Evolutionary conservation across 1,140 invertebrate genomes (phyloP), one percentile per base, ranked within the genome.

Genomic region (Sycobia sp.): DNA sequence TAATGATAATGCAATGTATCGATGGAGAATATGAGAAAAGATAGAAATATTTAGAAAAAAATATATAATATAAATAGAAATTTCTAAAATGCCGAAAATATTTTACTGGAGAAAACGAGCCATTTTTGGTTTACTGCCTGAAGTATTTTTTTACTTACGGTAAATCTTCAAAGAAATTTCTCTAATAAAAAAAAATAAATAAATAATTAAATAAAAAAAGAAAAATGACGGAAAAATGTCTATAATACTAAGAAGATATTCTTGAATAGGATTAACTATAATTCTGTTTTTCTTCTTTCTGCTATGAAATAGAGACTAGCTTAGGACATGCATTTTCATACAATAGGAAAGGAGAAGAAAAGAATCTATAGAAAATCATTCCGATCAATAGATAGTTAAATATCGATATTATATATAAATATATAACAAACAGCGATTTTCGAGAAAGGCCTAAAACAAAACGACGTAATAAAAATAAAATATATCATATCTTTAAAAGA

Each of bases 361-460:
- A 43, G 43, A 39, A 39, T 9, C 20, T 36, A 58, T 18, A 49
- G 38, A 39, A 41, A 27, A 16, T 41, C 16, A n/a, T 54, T 27
- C 23, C 20, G 20, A 23, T 54, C 23, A 11, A 39, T 54, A 50
- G 47, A 16, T 50, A 20, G 29, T 0, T 32, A 22, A 22, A 20
- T 36, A 27, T 50, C 9, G 34, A 36, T 50, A n/a, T n/a, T n/a
- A n/a, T n/a, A n/a, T n/a, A n/a, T n/a, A n/a, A n/a, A n/a, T n/a
- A n/a, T 3, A 4, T 53, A 34, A 5, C 29, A 36, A 13, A 43
- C 8, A 38, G 34, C 22, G 23, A 54, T 18, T 49, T 8, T 32
- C 7, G 18, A 29, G 22, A 62, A 54, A 38, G 60, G 51, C 60
- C 60, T 62, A 62, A 62, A 47, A 18, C 18, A 56, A 53, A 36